Conservation (phyloP, 2,888 invertebrate genomes). For the Tachystola acroxantha region DNA sequence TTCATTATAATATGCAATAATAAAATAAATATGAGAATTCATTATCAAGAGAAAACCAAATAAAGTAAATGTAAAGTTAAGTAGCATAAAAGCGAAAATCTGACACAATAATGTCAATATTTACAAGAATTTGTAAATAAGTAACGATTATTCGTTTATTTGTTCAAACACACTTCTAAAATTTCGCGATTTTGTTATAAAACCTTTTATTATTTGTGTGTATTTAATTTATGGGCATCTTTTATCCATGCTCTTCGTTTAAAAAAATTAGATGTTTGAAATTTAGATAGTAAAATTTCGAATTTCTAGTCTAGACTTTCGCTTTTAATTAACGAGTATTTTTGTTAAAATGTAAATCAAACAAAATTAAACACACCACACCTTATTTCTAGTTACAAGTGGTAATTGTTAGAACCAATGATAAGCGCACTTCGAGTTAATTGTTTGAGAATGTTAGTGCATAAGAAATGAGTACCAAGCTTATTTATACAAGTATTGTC, state of each 20-base stretch:
- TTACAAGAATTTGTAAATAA: no score
- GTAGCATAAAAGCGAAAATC: constrained; percentile 22
- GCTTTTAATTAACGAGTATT: constrained; percentile 21
- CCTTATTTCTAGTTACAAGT: constrained; percentile 69
- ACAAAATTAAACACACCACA: constrained; percentile 65
- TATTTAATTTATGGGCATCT: no score
- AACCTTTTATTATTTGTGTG: no score
- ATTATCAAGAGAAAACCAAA: background rate
- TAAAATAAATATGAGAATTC: background rate
- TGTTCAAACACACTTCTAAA: no score
- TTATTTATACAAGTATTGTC: background rate
- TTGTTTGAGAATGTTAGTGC: constrained; percentile 29
- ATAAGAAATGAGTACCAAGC: constrained; percentile 9
- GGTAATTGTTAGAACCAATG: constrained; percentile 50
- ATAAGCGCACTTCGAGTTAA: constrained; percentile 33
- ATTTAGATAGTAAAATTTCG: no score
- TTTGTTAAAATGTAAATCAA: constrained; percentile 14
- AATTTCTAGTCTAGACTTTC: constrained; percentile 15
- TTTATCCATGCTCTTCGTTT: no score
- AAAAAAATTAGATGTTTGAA: no score
- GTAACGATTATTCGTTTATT: no score
- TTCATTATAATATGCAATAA: background rate
- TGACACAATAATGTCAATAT: constrained; percentile 4
- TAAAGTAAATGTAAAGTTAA: background rate
- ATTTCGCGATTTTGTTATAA: no score